Evolutionary conservation across 1,140 invertebrate species (phyloP), one percentile per base, ranked within the genome.

Genomic region (Thrips palmi): DNA sequence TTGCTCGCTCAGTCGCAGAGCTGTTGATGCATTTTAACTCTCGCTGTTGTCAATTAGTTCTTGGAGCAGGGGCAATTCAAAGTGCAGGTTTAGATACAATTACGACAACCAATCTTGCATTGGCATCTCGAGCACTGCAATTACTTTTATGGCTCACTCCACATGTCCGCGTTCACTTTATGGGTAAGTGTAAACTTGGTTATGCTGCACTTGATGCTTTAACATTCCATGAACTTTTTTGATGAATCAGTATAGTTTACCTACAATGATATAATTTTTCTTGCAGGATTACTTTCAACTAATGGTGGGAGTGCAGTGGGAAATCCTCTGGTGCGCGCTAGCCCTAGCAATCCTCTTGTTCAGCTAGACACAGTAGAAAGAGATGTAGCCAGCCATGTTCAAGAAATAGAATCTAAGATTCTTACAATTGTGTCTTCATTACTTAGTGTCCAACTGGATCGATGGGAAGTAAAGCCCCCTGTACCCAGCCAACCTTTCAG

Each of bases 81-180:
- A 77, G 88, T 42, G 87, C 88, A 12, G 91, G 92, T 1, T 61
- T 97, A 27, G 97, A 94, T 63, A 94, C 87, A 29, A 98, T 99
- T 33, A 92, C 88, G 1, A 91, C 82, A 43, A 85, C 80, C 27
- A 96, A 93, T 64, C 63, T 97, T 42, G 91, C 87, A 6, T 60
- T 97, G 41, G 84, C 89, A 0, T 86, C 84, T 6, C 68, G 93
- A 43, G 91, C 80, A 60, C 54, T 92, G 52, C 75, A 83, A 50
- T 60, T 83, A 12, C 67, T 94, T 24, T 53, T 82, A 8, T 84
- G 77, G 74, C 57, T 81, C 33, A 62, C 84, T 48, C 77, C 77
- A 4, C 64, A 72, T 45, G 63, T 85, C 11, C 70, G 71, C 46
- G 50, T 59, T 17, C 71, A 80, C 51, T 77, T 84, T 52, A 64